Base-by-base conservation (phyloP, 2,888 invertebrate species). In the Netelia virgata region DNA sequence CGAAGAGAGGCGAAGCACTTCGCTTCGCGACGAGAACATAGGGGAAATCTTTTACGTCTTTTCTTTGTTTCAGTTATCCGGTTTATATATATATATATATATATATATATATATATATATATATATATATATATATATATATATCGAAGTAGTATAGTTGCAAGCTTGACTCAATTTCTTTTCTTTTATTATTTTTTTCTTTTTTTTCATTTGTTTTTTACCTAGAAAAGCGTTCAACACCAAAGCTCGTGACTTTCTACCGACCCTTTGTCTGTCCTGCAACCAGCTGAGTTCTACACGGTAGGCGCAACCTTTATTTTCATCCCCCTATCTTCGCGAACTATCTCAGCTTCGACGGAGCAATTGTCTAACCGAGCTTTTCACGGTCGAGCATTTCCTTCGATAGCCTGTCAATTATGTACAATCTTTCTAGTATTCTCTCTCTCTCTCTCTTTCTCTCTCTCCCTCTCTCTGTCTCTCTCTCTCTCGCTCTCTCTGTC, bases 321-420 rank as follows among this genome's bases (percentile, higher is more conserved):
- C 59, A 47, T 50, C 55, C 18, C 55, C 28, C 47, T 59, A n/a
- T 41, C 8, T 10, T 41, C 47, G 14, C 16, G 36, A 43, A 9
- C 18, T 66, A 20, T 77, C 50, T 59, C 20, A 10, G 8, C 47
- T 36, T 18, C 20, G 20, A 14, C 23, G 36, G 20, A 64, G 50
- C 18, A 66, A 36, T 68, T 80, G 57, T 57, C 50, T 55, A 23
- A 10, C 20, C 16, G 68, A 76, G 79, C 80, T 84, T 82, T 36
- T 82, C 82, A 82, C 74, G 59, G 57, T 79, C 83, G 77, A 79
- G 73, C 69, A 73, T 84, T 76, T 23, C 63, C 66, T 59, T 82
- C 84, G 73, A 80, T 80, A 28, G 64, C 77, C 82, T 83, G 86
- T 86, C 82, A 86, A 82, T 84, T 80, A 83, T 82, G 79, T 57